Evolutionary conservation across 1,140 invertebrate genomes (phyloP).

Genomic region (Eupeodes corollae): DNA sequence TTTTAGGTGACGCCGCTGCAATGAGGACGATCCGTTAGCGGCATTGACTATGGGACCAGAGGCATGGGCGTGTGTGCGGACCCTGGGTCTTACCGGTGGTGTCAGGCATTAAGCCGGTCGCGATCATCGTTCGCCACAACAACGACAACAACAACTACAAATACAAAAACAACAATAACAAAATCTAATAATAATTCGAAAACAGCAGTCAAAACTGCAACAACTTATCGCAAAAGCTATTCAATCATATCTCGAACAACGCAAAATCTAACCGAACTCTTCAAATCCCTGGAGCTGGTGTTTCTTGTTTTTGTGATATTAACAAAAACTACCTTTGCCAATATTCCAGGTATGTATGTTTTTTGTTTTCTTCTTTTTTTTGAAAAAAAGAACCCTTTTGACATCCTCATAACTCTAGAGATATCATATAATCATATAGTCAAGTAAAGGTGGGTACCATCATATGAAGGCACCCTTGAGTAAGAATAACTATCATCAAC

Average conservation of each 20-base stretch:
- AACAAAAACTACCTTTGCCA: constrained; percentile 4
- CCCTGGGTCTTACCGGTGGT: constrained; percentile 59
- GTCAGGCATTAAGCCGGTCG: constrained; percentile 39
- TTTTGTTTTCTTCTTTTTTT: too few species aligned
- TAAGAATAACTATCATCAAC: too few species aligned
- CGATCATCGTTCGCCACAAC: constrained; percentile 27
- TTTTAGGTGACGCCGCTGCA: constrained; percentile 53
- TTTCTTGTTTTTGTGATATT: constrained; percentile 3
- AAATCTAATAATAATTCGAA: constrained; percentile 2
- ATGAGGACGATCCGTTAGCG: constrained; percentile 58
- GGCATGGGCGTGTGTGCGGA: constrained; percentile 66
- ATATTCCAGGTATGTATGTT: constrained; percentile 21
- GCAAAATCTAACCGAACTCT: neutral
- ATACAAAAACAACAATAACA: neutral
- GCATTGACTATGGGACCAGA: constrained; percentile 68
- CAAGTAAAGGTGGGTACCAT: neutral
- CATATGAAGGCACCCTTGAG: neutral
- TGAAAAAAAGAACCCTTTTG: too few species aligned
- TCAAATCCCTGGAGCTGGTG: constrained; percentile 1
- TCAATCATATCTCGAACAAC: constrained; percentile 1
- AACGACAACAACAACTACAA: neutral
- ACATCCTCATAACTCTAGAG: too few species aligned
- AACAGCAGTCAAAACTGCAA: constrained; percentile 8
- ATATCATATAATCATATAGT: neutral
- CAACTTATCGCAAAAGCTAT: constrained; percentile 11